Conservation (phyloP, 2,113 vertebrate species). For the Heterotis niloticus region DNA sequence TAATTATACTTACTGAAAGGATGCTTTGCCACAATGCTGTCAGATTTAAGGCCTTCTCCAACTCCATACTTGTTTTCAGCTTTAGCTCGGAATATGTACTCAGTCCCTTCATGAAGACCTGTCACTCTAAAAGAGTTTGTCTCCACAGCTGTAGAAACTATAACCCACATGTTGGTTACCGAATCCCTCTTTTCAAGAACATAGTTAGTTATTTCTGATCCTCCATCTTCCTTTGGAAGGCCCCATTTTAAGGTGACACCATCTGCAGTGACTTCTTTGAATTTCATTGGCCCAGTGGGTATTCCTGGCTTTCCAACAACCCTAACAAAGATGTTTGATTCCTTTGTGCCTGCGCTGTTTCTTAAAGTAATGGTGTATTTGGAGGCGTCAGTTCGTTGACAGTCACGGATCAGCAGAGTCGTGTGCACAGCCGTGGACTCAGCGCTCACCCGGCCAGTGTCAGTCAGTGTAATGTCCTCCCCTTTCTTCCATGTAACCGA, state of each 20-base stretch:
- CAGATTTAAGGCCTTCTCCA: constrained; percentile 92
- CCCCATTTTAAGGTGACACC: constrained; percentile 88
- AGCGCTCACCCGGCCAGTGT: constrained; percentile 81
- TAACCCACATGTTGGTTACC: constrained; percentile 94
- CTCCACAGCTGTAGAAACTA: constrained; percentile 82
- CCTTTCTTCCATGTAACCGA: constrained; percentile 91
- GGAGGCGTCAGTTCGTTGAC: constrained; percentile 88
- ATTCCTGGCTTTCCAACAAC: constrained; percentile 96
- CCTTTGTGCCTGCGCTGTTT: constrained; percentile 82
- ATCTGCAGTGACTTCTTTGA: constrained; percentile 93
- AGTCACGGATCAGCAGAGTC: constrained; percentile 86
- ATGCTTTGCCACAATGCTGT: constrained; percentile 85
- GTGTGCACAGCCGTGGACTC: constrained; percentile 90
- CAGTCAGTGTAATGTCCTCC: constrained; percentile 81
- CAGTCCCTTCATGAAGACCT: constrained; percentile 88
- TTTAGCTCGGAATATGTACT: constrained; percentile 90
- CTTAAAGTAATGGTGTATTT: constrained; percentile 91
- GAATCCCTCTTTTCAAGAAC: constrained; percentile 94
- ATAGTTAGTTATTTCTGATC: constrained; percentile 96
- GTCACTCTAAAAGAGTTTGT: constrained; percentile 83
- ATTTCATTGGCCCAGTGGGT: constrained; percentile 82
- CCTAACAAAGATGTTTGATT: constrained; percentile 85
- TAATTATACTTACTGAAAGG: constrained; percentile 83
- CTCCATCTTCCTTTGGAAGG: constrained; percentile 90
- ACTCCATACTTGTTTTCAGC: constrained; percentile 97